A percentile compares a stretch with the other conserved stretches of the same genome.
Conservation (phyloP, 1,140 invertebrate genomes). For the Drosophila sucinea region DNA sequence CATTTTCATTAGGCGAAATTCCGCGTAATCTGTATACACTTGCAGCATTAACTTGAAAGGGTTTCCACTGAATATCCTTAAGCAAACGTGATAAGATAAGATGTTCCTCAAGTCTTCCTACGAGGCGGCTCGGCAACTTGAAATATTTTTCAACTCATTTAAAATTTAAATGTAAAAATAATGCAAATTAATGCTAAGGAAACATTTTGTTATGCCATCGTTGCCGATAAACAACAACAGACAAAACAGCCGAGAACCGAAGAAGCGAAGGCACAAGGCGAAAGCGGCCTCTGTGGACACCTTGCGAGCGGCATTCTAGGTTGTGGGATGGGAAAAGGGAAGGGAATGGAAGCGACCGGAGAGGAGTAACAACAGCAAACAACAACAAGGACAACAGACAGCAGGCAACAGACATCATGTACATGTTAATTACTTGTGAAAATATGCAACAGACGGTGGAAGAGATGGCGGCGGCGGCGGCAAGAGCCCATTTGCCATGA, state of each 20-base stretch:
- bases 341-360: not conserved
- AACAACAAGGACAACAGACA: slow-evolving; percentile 31
- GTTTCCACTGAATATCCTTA: slow-evolving; percentile 2
- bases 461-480: slow-evolving; percentile 28
- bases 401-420: slow-evolving; percentile 51
- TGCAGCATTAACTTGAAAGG: not conserved
- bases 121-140: slow-evolving; percentile 28
- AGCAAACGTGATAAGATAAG: slow-evolving; percentile 7
- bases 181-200: slow-evolving; percentile 76
- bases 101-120: not conserved
- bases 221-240: slow-evolving; percentile 60
- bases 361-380: not conserved
- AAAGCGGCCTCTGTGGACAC: slow-evolving; percentile 61
- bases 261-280: not conserved
- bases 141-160: slow-evolving; percentile 50
- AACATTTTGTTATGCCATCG: slow-evolving; percentile 64
- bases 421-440: slow-evolving; percentile 81
- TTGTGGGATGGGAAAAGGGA: slow-evolving; percentile 48
- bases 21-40: slow-evolving; percentile 4
- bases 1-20: slow-evolving; percentile 4
- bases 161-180: slow-evolving; percentile 77
- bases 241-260: not conserved
- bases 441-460: slow-evolving; percentile 75
- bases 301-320: slow-evolving; percentile 2
- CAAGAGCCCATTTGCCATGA: slow-evolving; percentile 57